These are phyloP conservation scores for Drosophila prosaltans DNA, from an alignment of 1,140 invertebrate species.

Conservation along the genomic window DNA sequence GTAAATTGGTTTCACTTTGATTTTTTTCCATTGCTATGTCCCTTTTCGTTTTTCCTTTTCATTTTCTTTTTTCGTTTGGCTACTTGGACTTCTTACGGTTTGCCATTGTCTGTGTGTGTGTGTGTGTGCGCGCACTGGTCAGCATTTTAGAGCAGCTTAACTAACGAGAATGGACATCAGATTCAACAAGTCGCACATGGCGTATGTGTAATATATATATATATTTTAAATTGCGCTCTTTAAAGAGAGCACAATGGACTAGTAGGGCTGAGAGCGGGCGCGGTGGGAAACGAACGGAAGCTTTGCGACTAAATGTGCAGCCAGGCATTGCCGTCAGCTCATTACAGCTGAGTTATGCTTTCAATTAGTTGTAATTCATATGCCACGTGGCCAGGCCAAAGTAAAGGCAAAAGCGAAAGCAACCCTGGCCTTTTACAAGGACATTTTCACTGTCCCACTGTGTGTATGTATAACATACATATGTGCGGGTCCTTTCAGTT, in stretches of 20 bases:
- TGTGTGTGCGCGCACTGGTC: conserved; percentile 48
- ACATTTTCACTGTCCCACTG: conserved; percentile 41
- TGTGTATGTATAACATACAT: conserved; percentile 5
- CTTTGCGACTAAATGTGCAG: conserved; percentile 31
- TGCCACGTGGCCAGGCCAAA: conserved; percentile 42
- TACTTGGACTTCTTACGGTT: conserved; percentile 53
- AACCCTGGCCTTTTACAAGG: conserved; percentile 48
- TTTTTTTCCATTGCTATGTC: neutral
- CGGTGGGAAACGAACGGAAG: conserved; percentile 19
- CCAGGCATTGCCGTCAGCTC: conserved; percentile 46
- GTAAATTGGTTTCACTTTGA: neutral
- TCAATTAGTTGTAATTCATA: conserved; percentile 78
- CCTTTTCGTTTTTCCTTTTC: conserved; percentile 40
- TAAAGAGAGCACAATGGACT: conserved; percentile 15
- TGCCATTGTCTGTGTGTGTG: conserved; percentile 25
- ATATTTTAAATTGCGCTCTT: conserved; percentile 5
- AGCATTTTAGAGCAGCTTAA: conserved; percentile 57
- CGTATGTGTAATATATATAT: conserved; percentile 56
- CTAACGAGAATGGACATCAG: conserved; percentile 39
- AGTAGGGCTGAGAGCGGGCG: conserved; percentile 12
- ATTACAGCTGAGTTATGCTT: conserved; percentile 76
- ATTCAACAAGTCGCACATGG: conserved; percentile 66
- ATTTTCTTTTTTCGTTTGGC: conserved; percentile 31
- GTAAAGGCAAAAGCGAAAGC: conserved; percentile 21
- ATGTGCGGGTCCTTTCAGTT: conserved; percentile 24